Evolutionary conservation across 2,888 invertebrate genomes (phyloP), one percentile per base, ranked within the genome.

Genomic region (Magallana nippona): DNA sequence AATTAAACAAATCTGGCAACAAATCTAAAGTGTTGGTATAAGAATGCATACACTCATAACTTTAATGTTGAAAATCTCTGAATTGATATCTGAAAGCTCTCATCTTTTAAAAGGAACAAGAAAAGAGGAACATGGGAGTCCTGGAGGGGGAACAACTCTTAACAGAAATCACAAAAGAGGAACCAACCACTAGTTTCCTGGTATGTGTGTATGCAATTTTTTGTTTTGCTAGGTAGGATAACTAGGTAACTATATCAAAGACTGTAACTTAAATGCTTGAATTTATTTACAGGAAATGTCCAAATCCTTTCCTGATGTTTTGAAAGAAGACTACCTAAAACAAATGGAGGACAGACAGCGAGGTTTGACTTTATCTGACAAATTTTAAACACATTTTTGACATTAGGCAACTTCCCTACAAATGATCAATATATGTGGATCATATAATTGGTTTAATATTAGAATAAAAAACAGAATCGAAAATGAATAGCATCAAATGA

Each of bases 261-360:
- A n/a, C 60, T 63, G 27, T 27, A 22, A 22, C 19, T 1, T 2
- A 22, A 22, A 13, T 71, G 32, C 71, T 15, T 27, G 32, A 27
- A 27, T 27, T 27, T 27, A 13, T 27, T 71, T 32, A 71, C 32
- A 71, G 71, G 71, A 71, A 32, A 71, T 32, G 32, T 22, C 27
- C 11, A 22, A 79, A 27, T 79, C 55, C 56, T 27, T 57, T 57
- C 63, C 86, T 84, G 78, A 83, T 71, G 85, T 89, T 77, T 27
- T 62, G 19, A 77, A 80, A 60, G 84, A 86, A 2, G 91, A 91
- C 83, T 90, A 90, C 78, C 44, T 84, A 27, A 89, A 89, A 78
- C 89, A 88, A 85, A 63, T 87, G 15, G 22, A 55, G 10, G 91
- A 91, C 63, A 85, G 55, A 55, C 57, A 63, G n/a, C 86, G 80